These are phyloP conservation scores for Raja brachyura DNA, from an alignment of 2,113 vertebrate species.

Conservation along the genomic window DNA sequence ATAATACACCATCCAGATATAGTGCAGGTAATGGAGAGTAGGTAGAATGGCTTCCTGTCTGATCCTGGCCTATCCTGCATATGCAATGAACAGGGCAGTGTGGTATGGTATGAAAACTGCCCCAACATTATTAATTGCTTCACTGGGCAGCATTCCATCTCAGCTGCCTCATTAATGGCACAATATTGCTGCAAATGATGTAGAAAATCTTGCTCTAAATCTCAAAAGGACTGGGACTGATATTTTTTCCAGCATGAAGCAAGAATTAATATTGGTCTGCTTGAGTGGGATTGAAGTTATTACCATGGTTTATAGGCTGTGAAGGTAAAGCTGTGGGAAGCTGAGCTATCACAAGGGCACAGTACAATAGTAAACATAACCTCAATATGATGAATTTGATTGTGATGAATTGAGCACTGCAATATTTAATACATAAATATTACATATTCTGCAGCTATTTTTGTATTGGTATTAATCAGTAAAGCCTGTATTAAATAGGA, in stretches of 20 bases:
- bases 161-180: background rate
- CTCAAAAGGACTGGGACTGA: background rate
- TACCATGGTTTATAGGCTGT: background rate
- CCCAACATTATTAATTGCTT: background rate
- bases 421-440: background rate
- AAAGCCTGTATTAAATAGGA: background rate
- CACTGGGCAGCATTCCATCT: background rate
- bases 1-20: background rate
- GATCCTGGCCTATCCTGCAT: background rate
- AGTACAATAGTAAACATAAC: background rate
- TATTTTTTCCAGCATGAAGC: background rate
- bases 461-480: background rate
- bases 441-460: background rate
- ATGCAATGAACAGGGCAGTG: background rate
- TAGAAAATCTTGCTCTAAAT: background rate
- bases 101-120: background rate
- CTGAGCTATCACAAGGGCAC: background rate
- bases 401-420: background rate
- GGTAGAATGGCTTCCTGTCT: background rate
- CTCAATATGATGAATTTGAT: background rate
- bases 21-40: background rate
- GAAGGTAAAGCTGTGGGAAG: background rate
- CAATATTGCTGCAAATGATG: background rate
- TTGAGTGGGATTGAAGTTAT: background rate
- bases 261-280: background rate